Base-by-base conservation (phyloP, 2,797 vertebrate species). In the Enteromius mattozi region DNA sequence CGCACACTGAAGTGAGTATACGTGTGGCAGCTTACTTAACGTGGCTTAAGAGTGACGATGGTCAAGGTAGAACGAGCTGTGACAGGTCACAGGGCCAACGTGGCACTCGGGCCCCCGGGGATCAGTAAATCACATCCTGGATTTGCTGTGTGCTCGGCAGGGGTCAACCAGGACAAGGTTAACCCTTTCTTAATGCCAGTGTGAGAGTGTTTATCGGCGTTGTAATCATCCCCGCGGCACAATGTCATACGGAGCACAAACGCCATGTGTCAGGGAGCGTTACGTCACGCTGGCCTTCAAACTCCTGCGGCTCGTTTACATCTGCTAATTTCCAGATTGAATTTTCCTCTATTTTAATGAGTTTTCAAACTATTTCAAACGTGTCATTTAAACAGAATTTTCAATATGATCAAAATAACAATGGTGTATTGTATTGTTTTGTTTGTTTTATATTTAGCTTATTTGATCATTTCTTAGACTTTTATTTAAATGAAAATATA, bases 161-260 rank as follows among this genome's bases (percentile, higher is more conserved):
- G 78, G 68, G 78, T 78, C 30, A 35, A 59, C 56, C 72, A 40
- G 82, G 66, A 42, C 77, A 86, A 86, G 82, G 80, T 87, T 83
- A 86, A 79, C 84, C 68, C 82, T 21, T 78, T 51, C 80, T 47
- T 42, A 49, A 65, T n/a, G 19, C 35, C n/a, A 75, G 72, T 14
- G 24, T 71, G 40, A 14, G 47, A 0, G 33, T 16, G 30, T 63
- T 75, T 71, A 59, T 79, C 51, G 37, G n/a, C 10, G 66, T 63
- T 14, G 13, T 78, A 78, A 78, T 78, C 54, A 24, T 30, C 65
- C 51, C 80, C 1, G 21, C n/a, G 35, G 80, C 80, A 21, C 79
- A 70, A 30, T 70, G 79, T 70, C 65, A 70, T 24, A 42, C 33
- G 6, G 24, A 81, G 51, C 68, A 33, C 24, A 42, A 59, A 16